Evolutionary conservation across 2,113 vertebrate genomes (phyloP).

Genomic region (Leucosticte australis): DNA sequence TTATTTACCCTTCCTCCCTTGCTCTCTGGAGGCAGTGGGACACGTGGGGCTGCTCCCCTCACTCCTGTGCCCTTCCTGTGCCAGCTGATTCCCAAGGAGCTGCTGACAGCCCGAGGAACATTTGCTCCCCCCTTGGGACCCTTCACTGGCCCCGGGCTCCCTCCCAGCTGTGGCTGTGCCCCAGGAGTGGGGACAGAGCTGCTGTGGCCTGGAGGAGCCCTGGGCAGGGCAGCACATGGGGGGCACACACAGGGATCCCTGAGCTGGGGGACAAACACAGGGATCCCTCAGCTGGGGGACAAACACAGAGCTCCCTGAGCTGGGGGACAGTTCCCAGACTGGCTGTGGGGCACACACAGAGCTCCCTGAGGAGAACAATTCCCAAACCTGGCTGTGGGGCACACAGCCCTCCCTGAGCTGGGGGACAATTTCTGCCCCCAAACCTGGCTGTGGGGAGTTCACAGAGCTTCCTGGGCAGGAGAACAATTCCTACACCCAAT

Average conservation of each 20-base stretch:
- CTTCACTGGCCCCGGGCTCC: background rate
- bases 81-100: background rate
- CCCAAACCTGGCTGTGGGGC: background rate
- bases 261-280: background rate
- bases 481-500: too few relatives aligned
- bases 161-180: background rate
- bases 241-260: background rate
- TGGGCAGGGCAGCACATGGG: background rate
- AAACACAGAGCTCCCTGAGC: background rate
- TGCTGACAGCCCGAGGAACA: background rate
- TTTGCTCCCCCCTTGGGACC: rapidly evolving
- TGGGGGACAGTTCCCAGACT: background rate
- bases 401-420: background rate
- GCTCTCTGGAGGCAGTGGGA: background rate
- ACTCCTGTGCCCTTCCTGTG: background rate
- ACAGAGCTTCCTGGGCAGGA: background rate
- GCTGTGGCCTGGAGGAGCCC: background rate
- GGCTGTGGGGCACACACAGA: background rate
- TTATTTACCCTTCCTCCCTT: background rate
- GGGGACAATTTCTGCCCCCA: too few relatives aligned
- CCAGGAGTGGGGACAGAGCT: background rate
- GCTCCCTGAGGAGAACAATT: background rate
- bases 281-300: too few relatives aligned
- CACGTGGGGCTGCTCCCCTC: rapidly evolving
- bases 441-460: too few relatives aligned